Evolutionary conservation across 2,888 invertebrate species (phyloP), one percentile per base, ranked within the genome.

Genomic region (Auanema sp.): DNA sequence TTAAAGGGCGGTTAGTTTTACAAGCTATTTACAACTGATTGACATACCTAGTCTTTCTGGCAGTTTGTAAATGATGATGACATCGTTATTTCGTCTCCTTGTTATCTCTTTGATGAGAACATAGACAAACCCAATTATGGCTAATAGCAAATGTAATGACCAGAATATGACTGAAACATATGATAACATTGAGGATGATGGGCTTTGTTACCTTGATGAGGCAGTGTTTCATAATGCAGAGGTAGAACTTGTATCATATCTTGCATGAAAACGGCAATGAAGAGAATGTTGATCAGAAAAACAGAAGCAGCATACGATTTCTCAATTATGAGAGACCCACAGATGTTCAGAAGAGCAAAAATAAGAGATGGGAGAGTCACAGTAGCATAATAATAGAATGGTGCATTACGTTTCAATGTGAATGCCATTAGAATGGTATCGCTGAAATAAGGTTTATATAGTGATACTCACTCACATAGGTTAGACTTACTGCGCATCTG

Each of bases 331-430:
- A 60, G 23, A 25, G 55, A 47, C 1, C 54, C 60, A 25, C 23
- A 40, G 6, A 60, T 25, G 42, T 60, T 60, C 18, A 60, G 24
- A 16, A 33, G n/a, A 23, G 54, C 54, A 25, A 60, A 60, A 16
- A 54, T 53, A 1, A 60, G 1, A 1, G 54, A 41, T 3, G 60
- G 60, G 25, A 60, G 21, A 1, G 14, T 42, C 12, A 43, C 49
- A 14, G 54, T 54, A 8, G 44, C 44, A 16, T 41, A 42, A 33
- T 33, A 33, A 33, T 5, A 33, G 33, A 33, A 33, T 33, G 33
- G 33, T 5, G 33, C 33, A 33, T 33, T 33, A 33, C 33, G 33
- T 8, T 33, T 33, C 4, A 33, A 5, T 8, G 33, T 33, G 4
- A 33, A 33, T 5, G 33, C 33, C 33, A 33, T 33, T 8, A 33